Evolutionary conservation across 2,888 invertebrate genomes (phyloP).

Genomic region (Eumacrocentrus americanus): DNA sequence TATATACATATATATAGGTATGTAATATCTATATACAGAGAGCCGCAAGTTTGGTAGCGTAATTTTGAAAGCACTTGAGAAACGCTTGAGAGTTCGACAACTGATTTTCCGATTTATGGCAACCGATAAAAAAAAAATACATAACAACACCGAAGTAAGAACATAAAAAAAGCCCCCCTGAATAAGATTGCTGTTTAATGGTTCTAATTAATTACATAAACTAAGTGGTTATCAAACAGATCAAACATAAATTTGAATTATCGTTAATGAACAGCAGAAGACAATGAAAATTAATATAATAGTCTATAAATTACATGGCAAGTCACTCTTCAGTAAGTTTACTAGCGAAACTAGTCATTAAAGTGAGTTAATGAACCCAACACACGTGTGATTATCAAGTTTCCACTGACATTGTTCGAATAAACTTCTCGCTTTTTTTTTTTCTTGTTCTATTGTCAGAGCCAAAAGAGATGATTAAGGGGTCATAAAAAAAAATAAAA

Average conservation of each 20-base stretch:
- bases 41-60: no score
- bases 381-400: background rate
- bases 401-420: background rate
- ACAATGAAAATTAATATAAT: background rate
- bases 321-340: background rate
- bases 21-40: no score
- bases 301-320: background rate
- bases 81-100: no score
- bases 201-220: background rate
- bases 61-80: no score
- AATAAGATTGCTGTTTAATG: no score
- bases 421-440: background rate
- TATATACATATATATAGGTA: no score
- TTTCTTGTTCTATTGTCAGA: background rate
- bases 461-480: background rate
- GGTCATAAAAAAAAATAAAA: background rate
- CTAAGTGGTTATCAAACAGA: background rate
- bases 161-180: no score
- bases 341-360: background rate
- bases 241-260: background rate
- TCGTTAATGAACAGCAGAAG: background rate
- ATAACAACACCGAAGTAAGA: background rate
- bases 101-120: no score
- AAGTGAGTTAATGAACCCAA: slow-evolving; percentile 6
- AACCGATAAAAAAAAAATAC: background rate